A percentile compares a stretch with the other conserved stretches of the same genome.
Conservation (phyloP, 2,888 invertebrate genomes). For the Aleiodes alternator region DNA sequence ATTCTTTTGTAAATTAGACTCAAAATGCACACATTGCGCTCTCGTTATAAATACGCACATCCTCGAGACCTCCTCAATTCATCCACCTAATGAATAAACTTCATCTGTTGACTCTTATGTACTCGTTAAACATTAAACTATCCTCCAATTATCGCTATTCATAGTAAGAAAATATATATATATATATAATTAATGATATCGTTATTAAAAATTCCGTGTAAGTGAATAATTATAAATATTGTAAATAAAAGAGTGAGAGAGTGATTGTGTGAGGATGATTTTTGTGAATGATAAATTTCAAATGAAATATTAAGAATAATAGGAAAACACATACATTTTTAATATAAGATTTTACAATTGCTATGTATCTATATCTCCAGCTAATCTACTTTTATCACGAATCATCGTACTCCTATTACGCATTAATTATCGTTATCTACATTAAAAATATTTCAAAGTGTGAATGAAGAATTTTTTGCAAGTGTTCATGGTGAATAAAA, state of each 20-base stretch:
- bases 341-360: slow-evolving; percentile 25
- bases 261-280: slow-evolving; percentile 61
- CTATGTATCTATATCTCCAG: slow-evolving; percentile 31
- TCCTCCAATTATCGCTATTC: slow-evolving; percentile 36
- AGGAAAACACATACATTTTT: background rate
- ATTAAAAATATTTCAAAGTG: background rate
- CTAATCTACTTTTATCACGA: slow-evolving; percentile 21
- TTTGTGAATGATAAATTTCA: slow-evolving; percentile 16
- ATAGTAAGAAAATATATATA: background rate
- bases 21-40: slow-evolving; percentile 29
- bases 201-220: slow-evolving; percentile 13
- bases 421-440: slow-evolving; percentile 3
- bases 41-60: slow-evolving; percentile 41
- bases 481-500: background rate
- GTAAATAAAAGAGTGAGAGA: slow-evolving; percentile 43
- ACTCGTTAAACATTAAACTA: slow-evolving; percentile 41
- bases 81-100: slow-evolving; percentile 18
- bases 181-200: background rate
- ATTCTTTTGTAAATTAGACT: slow-evolving; percentile 38
- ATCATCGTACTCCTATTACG: slow-evolving; percentile 9
- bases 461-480: too few species aligned
- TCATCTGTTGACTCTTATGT: slow-evolving; percentile 52
- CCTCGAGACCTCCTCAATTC: slow-evolving; percentile 19
- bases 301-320: background rate
- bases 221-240: slow-evolving; percentile 48